Base-by-base conservation (phyloP, 1,140 invertebrate genomes). In the Trissolcus basalis region DNA sequence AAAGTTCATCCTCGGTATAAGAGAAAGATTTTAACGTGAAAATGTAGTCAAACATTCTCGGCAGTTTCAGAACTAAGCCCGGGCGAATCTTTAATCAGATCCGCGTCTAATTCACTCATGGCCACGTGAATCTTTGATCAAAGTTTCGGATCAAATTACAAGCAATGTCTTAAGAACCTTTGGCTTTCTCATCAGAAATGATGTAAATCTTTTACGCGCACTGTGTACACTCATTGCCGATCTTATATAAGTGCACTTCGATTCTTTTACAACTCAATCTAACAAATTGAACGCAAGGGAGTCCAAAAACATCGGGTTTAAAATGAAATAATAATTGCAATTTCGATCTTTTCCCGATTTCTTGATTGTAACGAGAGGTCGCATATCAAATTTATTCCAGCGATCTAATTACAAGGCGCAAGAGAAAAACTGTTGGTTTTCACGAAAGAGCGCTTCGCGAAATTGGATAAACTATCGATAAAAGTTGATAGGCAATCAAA, bases 91-190 rank as follows among this genome's bases (percentile, higher is more conserved):
- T 77, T 77, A 77, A 77, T 77, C 77, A 78, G 71, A 78, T 70
- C 60, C 53, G 65, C 77, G 63, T 74, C 77, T 78, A 78, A 78
- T 78, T 78, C 77, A 78, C 77, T 74, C 77, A 74, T 74, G 61
- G 70, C 67, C 67, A n/a, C n/a, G 77, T 78, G 77, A 74, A 78
- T 78, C 77, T 78, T 78, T 78, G 77, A 78, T 78, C 77, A 74
- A 78, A 78, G 70, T 78, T 78, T 78, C 50, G 39, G 71, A 78
- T 78, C 77, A 74, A 78, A 78, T 78, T 78, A 71, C 77, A 67
- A 58, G 65, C 65, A 58, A 65, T 63, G 58, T 64, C 65, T 73
- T 74, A 71, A 74, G 60, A 63, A 68, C 47, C 65, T 41, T 39
- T 63, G 13, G 44, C 60, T 69, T 70, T 70, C 48, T 16, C 67